These are phyloP conservation scores for Cephalopachus bancanus DNA, from an alignment of 2,797 vertebrate species.

Conservation along the genomic window DNA sequence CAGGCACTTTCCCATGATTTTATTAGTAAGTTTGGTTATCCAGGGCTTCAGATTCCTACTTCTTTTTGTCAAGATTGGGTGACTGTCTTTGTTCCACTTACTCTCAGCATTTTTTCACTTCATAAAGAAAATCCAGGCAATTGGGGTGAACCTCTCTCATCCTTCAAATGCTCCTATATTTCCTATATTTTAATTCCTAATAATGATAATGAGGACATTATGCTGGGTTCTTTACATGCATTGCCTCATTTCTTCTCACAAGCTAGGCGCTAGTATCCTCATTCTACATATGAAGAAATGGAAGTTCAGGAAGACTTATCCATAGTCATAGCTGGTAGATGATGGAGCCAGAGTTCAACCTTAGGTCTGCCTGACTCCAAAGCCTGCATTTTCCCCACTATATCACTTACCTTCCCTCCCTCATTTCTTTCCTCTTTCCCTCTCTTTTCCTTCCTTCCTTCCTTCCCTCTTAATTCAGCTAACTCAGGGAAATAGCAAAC, in stretches of 20 bases:
- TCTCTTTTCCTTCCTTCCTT: neutral
- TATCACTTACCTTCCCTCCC: neutral
- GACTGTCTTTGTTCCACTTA: constrained; percentile 26
- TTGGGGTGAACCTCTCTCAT: neutral
- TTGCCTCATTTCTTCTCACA: neutral
- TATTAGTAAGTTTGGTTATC: constrained; percentile 16
- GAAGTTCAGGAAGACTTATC: neutral
- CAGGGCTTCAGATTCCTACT: constrained; percentile 10
- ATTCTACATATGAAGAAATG: neutral
- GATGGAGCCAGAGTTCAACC: constrained; percentile 6
- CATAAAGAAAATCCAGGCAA: constrained; percentile 26
- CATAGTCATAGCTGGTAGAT: neutral
- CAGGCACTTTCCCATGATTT: constrained; percentile 32
- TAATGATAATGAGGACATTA: neutral
- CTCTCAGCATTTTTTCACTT: constrained; percentile 34
- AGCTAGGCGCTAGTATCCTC: neutral
- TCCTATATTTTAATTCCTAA: constrained; percentile 43
- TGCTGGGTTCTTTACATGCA: neutral
- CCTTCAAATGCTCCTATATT: constrained; percentile 15
- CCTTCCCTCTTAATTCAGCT: neutral
- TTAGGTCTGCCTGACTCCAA: neutral
- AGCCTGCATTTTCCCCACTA: neutral
- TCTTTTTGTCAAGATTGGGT: constrained; percentile 7
- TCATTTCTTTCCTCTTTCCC: neutral
- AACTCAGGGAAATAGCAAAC: neutral